phyloP scores from a whole-genome alignment of 2,888 invertebrate species.

The Polydrusus cervinus region DNA sequence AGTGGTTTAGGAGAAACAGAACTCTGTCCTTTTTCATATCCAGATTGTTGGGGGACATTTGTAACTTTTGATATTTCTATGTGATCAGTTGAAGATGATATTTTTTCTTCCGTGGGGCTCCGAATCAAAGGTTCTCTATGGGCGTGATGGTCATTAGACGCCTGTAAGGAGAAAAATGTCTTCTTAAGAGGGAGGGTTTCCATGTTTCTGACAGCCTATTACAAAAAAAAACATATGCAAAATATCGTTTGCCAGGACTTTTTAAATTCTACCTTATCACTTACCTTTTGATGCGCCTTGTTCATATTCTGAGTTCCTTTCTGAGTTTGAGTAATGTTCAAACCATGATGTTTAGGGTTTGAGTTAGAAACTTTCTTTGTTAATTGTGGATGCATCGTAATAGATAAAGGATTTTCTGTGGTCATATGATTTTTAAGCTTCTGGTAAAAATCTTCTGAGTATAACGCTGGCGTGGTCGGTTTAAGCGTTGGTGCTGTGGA shows the following conservation, averaged over 20 bases:
- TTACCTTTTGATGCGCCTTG: neutral
- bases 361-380: neutral
- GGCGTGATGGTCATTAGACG: neutral
- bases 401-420: constrained; percentile 10
- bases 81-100: constrained; percentile 29
- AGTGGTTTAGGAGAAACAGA: neutral
- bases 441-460: constrained; percentile 20
- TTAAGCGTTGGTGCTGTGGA: neutral
- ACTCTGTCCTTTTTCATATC: neutral
- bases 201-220: too few relatives aligned
- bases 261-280: neutral
- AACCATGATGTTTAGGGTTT: neutral
- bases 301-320: neutral
- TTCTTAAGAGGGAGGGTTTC: neutral
- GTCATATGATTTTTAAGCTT: constrained; percentile 14
- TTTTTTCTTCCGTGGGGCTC: constrained; percentile 2
- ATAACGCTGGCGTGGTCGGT: neutral
- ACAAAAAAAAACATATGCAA: neutral
- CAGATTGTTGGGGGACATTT: neutral
- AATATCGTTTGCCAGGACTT: too few relatives aligned
- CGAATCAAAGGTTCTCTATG: neutral
- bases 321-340: neutral
- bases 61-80: constrained; percentile 22
- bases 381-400: constrained; percentile 13
- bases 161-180: neutral